Conservation (phyloP, 2,113 vertebrate genomes). For the Cichladusa arquata region DNA sequence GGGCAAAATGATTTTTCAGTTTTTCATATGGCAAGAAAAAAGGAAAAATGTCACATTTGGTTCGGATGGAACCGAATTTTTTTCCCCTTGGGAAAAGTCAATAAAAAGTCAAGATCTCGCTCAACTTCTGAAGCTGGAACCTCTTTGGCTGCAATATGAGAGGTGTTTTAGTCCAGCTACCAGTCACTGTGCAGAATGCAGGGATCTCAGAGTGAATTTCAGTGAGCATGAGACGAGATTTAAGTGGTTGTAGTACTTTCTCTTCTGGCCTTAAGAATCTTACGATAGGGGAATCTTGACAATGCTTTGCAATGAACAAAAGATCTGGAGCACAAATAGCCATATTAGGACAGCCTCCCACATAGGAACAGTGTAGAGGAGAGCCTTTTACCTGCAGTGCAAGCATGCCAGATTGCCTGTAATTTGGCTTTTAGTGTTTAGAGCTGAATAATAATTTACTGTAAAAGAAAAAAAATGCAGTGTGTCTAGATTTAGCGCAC, state of each 20-base stretch:
- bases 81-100: conserved; percentile 60
- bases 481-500: background rate
- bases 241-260: conserved; percentile 11
- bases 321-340: conserved; percentile 61
- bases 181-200: conserved; percentile 38
- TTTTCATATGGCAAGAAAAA: conserved; percentile 54
- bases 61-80: conserved; percentile 38
- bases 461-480: conserved; percentile 35
- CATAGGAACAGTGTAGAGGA: conserved; percentile 19
- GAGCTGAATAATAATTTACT: conserved; percentile 36
- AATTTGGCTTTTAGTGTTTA: conserved; percentile 59
- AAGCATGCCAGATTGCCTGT: conserved; percentile 29
- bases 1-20: conserved; percentile 46
- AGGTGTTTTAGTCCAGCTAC: background rate
- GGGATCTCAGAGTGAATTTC: conserved; percentile 2
- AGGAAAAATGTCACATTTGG: conserved; percentile 52
- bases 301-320: conserved; percentile 11
- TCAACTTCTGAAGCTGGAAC: conserved; percentile 24
- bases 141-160: conserved; percentile 6
- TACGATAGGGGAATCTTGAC: background rate
- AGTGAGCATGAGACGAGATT: background rate
- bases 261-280: conserved; percentile 63
- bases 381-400: conserved; percentile 23
- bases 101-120: background rate
- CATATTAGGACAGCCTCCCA: conserved; percentile 54